These are phyloP conservation scores for Epinotia nisella DNA, from an alignment of 2,888 invertebrate genomes.

Conservation along the genomic window DNA sequence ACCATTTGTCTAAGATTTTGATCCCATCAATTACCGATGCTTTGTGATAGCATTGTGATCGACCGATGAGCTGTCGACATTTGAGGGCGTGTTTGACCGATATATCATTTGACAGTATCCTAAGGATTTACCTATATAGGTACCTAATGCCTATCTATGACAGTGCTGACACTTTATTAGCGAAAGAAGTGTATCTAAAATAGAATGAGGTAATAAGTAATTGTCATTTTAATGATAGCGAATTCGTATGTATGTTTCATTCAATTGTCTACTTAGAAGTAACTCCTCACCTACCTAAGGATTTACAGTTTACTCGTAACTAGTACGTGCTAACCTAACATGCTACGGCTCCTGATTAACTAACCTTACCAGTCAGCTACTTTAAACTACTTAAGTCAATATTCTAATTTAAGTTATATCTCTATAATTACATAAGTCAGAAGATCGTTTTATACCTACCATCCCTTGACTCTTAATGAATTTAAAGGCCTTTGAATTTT, in stretches of 20 bases:
- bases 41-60: slow-evolving; percentile 48
- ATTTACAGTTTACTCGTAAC: too few species aligned
- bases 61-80: slow-evolving; percentile 41
- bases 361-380: too few species aligned
- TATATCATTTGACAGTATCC: not conserved
- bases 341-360: too few species aligned
- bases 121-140: not conserved
- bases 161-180: not conserved
- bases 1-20: slow-evolving; percentile 66
- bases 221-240: too few species aligned
- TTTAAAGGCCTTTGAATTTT: slow-evolving; percentile 13
- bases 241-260: too few species aligned
- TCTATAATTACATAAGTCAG: slow-evolving; percentile 7
- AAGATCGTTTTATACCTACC: slow-evolving; percentile 11
- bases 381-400: too few species aligned
- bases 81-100: slow-evolving; percentile 24
- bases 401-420: too few species aligned
- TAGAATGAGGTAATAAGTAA: too few species aligned
- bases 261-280: too few species aligned
- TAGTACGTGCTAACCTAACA: too few species aligned
- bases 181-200: not conserved
- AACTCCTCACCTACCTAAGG: too few species aligned
- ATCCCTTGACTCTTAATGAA: slow-evolving; percentile 16
- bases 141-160: not conserved
- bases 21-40: slow-evolving; percentile 61